Percentiles rank a stretch among this genome's conserved stretches.
Conservation (phyloP, 2,888 invertebrate species). For the Oligia latruncula region DNA sequence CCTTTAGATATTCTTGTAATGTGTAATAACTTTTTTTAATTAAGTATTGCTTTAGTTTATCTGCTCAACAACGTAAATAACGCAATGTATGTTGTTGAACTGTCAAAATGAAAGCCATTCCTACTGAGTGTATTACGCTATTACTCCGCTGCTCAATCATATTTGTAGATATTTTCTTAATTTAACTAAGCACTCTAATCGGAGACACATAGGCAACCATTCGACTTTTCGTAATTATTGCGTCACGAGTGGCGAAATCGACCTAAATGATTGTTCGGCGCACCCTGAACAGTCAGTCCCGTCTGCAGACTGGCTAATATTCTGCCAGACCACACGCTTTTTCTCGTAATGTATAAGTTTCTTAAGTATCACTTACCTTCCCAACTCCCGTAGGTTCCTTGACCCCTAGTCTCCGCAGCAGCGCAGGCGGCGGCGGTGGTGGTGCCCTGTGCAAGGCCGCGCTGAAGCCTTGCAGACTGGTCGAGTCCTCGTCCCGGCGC, state of each 20-base stretch:
- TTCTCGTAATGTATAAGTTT: not conserved
- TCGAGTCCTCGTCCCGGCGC: conserved; percentile 89
- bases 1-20: no score
- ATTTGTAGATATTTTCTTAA: not conserved
- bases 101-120: no score
- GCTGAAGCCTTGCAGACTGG: conserved; percentile 91
- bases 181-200: not conserved
- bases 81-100: no score
- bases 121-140: no score
- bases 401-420: conserved; percentile 93
- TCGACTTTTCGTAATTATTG: not conserved
- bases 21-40: no score
- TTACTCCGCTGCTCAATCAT: not conserved
- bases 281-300: not conserved
- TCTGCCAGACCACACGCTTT: not conserved
- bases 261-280: not conserved
- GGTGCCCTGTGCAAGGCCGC: conserved; percentile 93
- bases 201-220: not conserved
- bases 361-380: conserved; percentile 91
- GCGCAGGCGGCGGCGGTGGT: conserved; percentile 94
- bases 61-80: no score
- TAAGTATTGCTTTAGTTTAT: no score
- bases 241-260: not conserved
- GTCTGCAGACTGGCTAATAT: not conserved
- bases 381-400: conserved; percentile 95